These are phyloP conservation scores for Hippopotamyrus pictus DNA, from an alignment of 2,797 vertebrate species.

Conservation along the genomic window DNA sequence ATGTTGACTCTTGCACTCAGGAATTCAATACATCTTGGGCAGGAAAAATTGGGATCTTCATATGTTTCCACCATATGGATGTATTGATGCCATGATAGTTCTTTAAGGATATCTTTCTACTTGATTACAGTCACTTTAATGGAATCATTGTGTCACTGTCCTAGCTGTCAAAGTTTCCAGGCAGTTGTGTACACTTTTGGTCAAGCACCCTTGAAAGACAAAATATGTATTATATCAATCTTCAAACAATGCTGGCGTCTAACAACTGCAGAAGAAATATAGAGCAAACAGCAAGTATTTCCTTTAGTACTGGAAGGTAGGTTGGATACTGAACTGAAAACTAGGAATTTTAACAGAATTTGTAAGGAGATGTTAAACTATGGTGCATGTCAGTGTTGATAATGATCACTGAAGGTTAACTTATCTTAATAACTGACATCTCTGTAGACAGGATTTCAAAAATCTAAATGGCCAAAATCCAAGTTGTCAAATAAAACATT, in stretches of 20 bases:
- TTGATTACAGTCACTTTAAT: background rate
- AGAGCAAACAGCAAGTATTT: background rate
- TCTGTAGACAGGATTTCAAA: background rate
- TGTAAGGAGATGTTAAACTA: background rate
- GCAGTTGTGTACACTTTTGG: background rate
- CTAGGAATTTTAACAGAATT: background rate
- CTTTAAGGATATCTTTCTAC: background rate
- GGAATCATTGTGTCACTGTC: background rate
- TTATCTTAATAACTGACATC: background rate
- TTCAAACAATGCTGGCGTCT: background rate
- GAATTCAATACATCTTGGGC: constrained; percentile 3
- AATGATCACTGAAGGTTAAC: background rate
- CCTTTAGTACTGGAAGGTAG: background rate
- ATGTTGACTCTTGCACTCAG: constrained; percentile 24
- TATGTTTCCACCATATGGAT: background rate
- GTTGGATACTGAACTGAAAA: background rate
- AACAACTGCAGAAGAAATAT: background rate
- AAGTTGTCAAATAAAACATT: background rate
- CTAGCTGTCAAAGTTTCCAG: background rate
- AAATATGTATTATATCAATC: background rate
- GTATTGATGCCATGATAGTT: background rate
- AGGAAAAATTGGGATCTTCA: background rate
- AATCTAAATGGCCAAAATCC: background rate
- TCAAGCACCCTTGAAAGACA: background rate
- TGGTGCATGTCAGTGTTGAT: background rate